Conservation (phyloP, 2,888 invertebrate genomes). For the Trichacis sp. region DNA sequence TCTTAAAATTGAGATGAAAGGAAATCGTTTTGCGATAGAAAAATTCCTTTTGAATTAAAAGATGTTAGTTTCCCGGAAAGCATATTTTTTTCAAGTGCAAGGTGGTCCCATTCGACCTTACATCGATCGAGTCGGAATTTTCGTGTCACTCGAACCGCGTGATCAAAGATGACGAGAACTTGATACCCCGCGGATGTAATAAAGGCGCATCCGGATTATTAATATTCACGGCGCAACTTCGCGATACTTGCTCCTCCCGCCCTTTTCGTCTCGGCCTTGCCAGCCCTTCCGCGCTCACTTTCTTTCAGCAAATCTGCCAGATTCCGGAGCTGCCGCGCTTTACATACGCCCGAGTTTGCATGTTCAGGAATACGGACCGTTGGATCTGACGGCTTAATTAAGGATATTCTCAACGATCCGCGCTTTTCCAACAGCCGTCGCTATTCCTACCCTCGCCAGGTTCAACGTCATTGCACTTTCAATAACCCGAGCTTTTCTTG, state of each 20-base stretch:
- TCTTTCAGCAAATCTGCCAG: constrained; percentile 43
- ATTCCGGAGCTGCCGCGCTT: constrained; percentile 35
- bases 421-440: constrained; percentile 24
- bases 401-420: constrained; percentile 45
- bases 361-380: constrained; percentile 46
- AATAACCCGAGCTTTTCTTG: constrained; percentile 2
- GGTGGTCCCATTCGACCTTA: too few species aligned
- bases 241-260: not conserved
- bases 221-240: constrained; percentile 1
- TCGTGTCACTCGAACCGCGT: too few species aligned
- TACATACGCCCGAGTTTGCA: constrained; percentile 41
- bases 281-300: constrained; percentile 25
- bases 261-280: not conserved
- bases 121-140: too few species aligned
- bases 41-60: too few species aligned
- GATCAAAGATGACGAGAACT: not conserved
- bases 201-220: constrained; percentile 8
- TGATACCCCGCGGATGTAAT: not conserved
- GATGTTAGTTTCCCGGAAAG: too few species aligned
- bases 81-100: too few species aligned
- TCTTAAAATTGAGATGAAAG: too few species aligned
- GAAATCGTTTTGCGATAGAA: too few species aligned
- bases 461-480: constrained; percentile 21
- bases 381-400: constrained; percentile 58
- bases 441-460: constrained; percentile 18